Percentiles rank a stretch among this genome's conserved stretches.
phyloP scores from a whole-genome alignment of 2,113 vertebrate genomes.

The Dipodomys stephensi region DNA sequence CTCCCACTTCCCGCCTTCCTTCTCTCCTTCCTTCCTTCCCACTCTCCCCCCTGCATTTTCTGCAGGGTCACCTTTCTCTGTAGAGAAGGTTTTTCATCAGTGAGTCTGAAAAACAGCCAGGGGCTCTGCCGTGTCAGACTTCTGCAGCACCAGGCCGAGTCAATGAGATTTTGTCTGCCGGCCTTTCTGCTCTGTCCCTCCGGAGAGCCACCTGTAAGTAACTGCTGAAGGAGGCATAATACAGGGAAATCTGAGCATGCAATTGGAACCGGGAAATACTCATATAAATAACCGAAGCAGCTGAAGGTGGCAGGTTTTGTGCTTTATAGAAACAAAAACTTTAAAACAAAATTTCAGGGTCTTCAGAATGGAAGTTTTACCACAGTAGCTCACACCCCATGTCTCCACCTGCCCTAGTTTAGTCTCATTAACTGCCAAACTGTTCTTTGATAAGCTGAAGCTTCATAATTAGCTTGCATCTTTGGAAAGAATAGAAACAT shows the following conservation, averaged over 20 bases:
- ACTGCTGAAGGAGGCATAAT: conserved; percentile 80
- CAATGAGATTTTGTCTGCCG: conserved; percentile 68
- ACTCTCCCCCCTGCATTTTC: neutral
- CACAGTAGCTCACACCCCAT: neutral
- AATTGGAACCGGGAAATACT: conserved; percentile 75
- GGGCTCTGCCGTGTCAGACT: neutral
- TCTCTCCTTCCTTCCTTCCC: too few species aligned
- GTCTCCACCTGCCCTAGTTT: neutral
- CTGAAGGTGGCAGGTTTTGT: conserved; percentile 73
- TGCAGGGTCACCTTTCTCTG: neutral
- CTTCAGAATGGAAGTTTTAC: conserved; percentile 54
- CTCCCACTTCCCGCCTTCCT: neutral
- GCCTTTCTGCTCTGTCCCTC: conserved; percentile 71
- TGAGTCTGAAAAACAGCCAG: neutral
- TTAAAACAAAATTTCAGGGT: conserved; percentile 33
- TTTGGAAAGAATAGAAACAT: neutral
- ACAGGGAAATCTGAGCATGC: conserved; percentile 77
- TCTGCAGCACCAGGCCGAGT: conserved; percentile 12
- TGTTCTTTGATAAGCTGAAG: neutral
- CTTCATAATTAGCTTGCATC: neutral
- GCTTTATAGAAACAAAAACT: neutral
- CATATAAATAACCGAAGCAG: conserved; percentile 69
- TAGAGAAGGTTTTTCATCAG: neutral
- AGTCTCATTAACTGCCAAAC: neutral
- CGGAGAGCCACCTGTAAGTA: conserved; percentile 79